Evolutionary conservation across 2,113 vertebrate genomes (phyloP).

Genomic region (Halichoerus grypus): DNA sequence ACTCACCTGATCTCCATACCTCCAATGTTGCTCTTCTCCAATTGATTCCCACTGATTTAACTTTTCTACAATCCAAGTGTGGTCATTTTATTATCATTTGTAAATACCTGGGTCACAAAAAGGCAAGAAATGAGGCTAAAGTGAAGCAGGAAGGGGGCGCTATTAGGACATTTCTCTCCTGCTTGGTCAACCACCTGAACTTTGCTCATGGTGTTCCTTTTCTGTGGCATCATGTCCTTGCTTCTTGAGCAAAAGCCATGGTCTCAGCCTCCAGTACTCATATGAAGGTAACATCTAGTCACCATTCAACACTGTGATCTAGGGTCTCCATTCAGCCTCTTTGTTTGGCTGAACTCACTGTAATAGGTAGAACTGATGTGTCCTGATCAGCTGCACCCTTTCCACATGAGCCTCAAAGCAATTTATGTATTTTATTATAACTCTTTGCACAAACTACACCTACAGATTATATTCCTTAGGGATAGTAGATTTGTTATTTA

Average conservation of each 20-base stretch:
- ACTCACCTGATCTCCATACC: not conserved
- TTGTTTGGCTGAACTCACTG: not conserved
- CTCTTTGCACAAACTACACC: not conserved
- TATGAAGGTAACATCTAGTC: too few relatives aligned
- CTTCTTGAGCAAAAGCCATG: not conserved
- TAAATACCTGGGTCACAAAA: not conserved
- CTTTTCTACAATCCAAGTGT: not conserved
- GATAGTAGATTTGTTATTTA: not conserved
- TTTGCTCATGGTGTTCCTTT: not conserved
- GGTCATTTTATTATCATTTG: not conserved
- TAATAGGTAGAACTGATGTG: not conserved
- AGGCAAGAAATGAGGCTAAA: not conserved
- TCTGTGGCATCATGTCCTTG: not conserved
- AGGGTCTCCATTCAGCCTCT: not conserved
- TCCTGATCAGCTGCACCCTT: not conserved
- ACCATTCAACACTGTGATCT: not conserved
- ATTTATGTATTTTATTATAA: not conserved
- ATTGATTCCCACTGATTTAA: not conserved
- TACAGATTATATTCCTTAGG: not conserved
- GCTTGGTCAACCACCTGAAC: not conserved
- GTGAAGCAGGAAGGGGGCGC: not conserved
- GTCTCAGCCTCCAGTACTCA: rapidly evolving
- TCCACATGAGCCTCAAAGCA: not conserved
- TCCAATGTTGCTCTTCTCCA: not conserved
- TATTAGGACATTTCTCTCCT: not conserved